These are phyloP conservation scores for Panopea generosa DNA, from an alignment of 2,888 invertebrate species.

Conservation along the genomic window DNA sequence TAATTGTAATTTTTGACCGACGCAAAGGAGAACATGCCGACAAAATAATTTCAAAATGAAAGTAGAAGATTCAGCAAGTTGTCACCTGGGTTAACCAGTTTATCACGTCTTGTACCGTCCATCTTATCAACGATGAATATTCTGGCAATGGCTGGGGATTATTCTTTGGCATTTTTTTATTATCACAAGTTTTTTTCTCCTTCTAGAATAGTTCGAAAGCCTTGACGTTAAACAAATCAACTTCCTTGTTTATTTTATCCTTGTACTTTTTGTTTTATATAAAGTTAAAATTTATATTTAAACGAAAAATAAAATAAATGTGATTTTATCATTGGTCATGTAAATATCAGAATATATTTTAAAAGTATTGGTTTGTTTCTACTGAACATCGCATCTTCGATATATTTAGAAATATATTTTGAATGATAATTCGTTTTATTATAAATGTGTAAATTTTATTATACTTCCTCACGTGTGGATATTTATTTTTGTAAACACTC, in stretches of 20 bases:
- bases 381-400: background rate
- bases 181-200: too few species aligned
- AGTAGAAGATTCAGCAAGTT: slow-evolving; percentile 12
- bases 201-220: too few species aligned
- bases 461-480: too few species aligned
- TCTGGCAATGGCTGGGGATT: slow-evolving; percentile 49
- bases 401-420: background rate
- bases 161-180: slow-evolving; percentile 4
- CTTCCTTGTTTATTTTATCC: slow-evolving; percentile 45
- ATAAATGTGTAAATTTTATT: too few species aligned
- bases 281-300: background rate
- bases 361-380: background rate
- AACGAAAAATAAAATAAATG: background rate
- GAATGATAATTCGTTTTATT: background rate
- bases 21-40: too few species aligned
- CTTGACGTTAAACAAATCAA: too few species aligned
- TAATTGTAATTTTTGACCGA: too few species aligned
- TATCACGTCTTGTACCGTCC: slow-evolving; percentile 67
- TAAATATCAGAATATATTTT: background rate
- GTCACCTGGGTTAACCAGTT: slow-evolving; percentile 65
- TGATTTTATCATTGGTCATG: background rate
- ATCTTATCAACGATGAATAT: slow-evolving; percentile 56
- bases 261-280: background rate
- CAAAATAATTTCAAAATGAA: slow-evolving; percentile 13
- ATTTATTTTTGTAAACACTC: too few species aligned